Conservation (phyloP, 1,140 invertebrate species). For the Euwallacea similis region DNA sequence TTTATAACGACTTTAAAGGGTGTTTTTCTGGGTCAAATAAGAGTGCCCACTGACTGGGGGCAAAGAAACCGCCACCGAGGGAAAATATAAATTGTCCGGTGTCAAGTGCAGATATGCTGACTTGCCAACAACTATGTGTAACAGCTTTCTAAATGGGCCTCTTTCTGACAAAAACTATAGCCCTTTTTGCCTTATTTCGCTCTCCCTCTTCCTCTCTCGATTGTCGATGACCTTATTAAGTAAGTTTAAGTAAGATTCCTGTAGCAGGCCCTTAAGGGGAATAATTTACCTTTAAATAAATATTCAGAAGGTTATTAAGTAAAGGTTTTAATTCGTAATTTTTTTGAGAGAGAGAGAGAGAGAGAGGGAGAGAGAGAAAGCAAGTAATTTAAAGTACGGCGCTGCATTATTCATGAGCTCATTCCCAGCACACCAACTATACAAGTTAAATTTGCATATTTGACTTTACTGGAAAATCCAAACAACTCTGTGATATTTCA, state of each 20-base stretch:
- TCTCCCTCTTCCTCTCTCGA: neutral
- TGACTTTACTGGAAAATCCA: neutral
- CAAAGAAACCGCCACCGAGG: slow-evolving; percentile 4
- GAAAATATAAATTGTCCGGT: slow-evolving; percentile 33
- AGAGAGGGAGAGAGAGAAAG: too few relatives aligned
- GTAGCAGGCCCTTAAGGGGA: too few relatives aligned
- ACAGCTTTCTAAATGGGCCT: slow-evolving; percentile 31
- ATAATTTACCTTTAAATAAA: too few relatives aligned
- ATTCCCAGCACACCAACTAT: neutral
- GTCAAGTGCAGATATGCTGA: slow-evolving; percentile 29
- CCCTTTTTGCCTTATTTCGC: slow-evolving; percentile 2
- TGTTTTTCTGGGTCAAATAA: neutral
- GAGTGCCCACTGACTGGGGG: neutral
- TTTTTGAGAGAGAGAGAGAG: too few relatives aligned
- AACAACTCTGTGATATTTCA: neutral
- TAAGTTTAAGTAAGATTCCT: too few relatives aligned
- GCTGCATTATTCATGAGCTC: slow-evolving; percentile 1
- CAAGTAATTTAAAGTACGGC: too few relatives aligned
- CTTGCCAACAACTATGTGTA: slow-evolving; percentile 31
- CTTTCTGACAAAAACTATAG: slow-evolving; percentile 21
- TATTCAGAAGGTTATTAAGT: too few relatives aligned
- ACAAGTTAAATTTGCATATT: slow-evolving; percentile 4
- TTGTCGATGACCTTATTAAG: slow-evolving; percentile 11
- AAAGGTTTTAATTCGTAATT: too few relatives aligned
- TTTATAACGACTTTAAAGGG: neutral